phyloP scores from a whole-genome alignment of 2,113 vertebrate species.

The Dipodomys spectabilis region DNA sequence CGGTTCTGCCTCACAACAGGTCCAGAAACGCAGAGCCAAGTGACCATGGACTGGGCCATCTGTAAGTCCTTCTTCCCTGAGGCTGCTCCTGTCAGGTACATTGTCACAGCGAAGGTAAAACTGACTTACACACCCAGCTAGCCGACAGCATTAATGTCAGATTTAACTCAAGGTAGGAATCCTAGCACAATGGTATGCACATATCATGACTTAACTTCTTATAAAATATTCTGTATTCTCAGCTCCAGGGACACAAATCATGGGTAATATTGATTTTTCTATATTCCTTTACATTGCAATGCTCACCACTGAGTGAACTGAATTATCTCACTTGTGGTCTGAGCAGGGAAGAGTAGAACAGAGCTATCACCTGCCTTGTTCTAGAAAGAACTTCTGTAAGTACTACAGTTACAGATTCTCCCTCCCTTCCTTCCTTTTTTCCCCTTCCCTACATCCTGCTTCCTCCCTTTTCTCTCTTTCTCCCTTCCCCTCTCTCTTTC shows the following conservation, averaged over 20 bases:
- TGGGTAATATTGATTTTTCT: conserved; percentile 26
- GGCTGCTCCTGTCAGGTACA: no score
- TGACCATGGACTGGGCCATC: no score
- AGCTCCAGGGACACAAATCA: neutral
- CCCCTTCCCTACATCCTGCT: neutral
- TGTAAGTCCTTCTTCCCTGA: no score
- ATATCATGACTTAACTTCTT: neutral
- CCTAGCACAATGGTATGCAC: neutral
- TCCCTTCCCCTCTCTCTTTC: neutral
- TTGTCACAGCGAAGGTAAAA: no score
- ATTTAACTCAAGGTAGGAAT: neutral
- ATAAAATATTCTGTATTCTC: neutral
- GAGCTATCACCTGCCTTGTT: neutral
- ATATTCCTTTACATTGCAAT: neutral
- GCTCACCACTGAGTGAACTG: neutral
- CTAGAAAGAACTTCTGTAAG: conserved; percentile 35
- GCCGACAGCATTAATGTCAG: neutral
- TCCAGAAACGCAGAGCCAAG: no score
- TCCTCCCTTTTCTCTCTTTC: neutral
- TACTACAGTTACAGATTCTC: neutral
- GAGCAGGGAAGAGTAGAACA: neutral
- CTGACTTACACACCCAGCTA: no score
- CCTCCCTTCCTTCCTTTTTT: neutral
- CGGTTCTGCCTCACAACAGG: no score
- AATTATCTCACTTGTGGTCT: neutral